These are phyloP conservation scores for Lepilemur ruficaudatus DNA, from an alignment of 2,797 vertebrate species.

Conservation along the genomic window DNA sequence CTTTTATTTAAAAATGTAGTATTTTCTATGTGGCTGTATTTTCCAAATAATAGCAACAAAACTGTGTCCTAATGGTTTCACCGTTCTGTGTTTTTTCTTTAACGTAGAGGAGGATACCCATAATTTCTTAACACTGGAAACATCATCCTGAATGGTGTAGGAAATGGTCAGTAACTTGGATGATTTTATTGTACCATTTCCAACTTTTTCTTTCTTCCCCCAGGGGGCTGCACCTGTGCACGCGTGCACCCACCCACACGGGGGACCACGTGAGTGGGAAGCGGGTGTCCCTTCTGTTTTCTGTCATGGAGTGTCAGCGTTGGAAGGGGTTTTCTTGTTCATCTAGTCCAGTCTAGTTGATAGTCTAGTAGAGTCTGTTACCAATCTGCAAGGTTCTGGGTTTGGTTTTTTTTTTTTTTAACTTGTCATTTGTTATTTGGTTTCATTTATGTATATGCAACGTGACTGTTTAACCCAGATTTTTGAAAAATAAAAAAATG, in stretches of 20 bases:
- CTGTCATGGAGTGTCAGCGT: background rate
- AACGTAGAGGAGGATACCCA: background rate
- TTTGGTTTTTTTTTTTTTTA: background rate
- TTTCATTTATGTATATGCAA: slow-evolving; percentile 54
- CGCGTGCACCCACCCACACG: rapidly evolving
- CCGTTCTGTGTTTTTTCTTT: slow-evolving; percentile 8
- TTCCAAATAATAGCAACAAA: slow-evolving; percentile 34
- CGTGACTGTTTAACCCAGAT: slow-evolving; percentile 63
- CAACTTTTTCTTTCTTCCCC: background rate
- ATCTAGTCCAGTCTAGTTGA: background rate
- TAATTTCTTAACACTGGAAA: slow-evolving; percentile 42
- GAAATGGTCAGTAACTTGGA: background rate
- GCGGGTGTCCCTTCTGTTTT: background rate
- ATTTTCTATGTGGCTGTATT: slow-evolving; percentile 6
- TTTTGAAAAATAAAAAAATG: slow-evolving; percentile 66
- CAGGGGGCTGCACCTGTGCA: background rate
- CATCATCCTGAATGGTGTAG: background rate
- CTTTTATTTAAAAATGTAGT: slow-evolving; percentile 3
- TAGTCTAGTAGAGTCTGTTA: slow-evolving; percentile 23
- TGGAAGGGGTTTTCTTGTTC: background rate
- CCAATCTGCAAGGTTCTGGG: slow-evolving; percentile 33
- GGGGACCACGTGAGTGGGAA: background rate
- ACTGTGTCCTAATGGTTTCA: background rate
- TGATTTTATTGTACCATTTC: background rate
- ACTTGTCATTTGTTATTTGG: slow-evolving; percentile 10